Base-by-base conservation (phyloP, 2,113 vertebrate genomes). In the Chlorodrepanis virens region DNA sequence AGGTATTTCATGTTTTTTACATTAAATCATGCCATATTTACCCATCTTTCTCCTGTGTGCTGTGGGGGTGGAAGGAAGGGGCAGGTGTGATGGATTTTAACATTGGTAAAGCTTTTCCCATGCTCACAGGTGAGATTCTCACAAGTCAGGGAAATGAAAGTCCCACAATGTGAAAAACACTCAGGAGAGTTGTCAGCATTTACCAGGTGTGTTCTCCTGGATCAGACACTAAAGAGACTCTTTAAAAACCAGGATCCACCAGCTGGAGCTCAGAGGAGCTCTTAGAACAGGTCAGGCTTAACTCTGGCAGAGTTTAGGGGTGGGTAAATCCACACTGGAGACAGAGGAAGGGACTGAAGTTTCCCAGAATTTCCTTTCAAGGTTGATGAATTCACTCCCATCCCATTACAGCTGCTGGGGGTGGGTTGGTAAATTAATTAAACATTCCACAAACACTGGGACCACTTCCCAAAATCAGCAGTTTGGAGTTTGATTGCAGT, bases 1-100 rank as follows among this genome's bases (percentile, higher is more conserved):
- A 49, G 4, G 11, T 54, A 21, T 21, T 20, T 4, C 5, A 4
- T 31, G 8, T 28, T 53, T 79, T 35, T 15, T 0, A 37, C 2
- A 31, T 23, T 25, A 39, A 47, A 72, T 60, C 12, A 1, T 7
- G 18, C 52, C 20, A 0, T 11, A 12, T 24, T 56, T 50, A 19
- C 13, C 22, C 39, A 40, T 37, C 37, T 54, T 79, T 31, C 56
- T 52, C 24, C 42, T 63, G 35, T 37, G 79, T 29, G 2, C 10
- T 39, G 29, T 3, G 2, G 39, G 65, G 19, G 22, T 61, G 29
- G 82, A 56, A 80, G 25, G 28, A 75, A n/a, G 54, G 13, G 18
- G 64, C 54, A 79, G 79, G 22, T 25, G 10, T 9, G 64, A 27
- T 39, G 11, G 4, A 7, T 57, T 79, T 70, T 63, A 39, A 37